Conservation (phyloP, 2,113 vertebrate species). For the Galemys pyrenaicus region DNA sequence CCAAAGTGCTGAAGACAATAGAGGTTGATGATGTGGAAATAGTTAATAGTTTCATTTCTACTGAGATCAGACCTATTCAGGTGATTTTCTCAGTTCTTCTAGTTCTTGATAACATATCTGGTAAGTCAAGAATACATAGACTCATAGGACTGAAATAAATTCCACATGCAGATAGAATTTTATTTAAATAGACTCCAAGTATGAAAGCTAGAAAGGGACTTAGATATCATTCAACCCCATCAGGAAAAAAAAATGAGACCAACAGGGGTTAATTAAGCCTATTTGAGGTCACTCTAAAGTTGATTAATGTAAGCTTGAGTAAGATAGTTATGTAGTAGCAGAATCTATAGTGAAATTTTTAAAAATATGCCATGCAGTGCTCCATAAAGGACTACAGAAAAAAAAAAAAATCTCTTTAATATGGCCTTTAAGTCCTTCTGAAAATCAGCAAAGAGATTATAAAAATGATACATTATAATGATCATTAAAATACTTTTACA, state of each 20-base stretch:
- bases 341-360: neutral
- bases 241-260: slow-evolving; percentile 35
- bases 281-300: slow-evolving; percentile 41
- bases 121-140: neutral
- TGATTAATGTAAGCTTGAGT: slow-evolving; percentile 42
- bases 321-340: slow-evolving; percentile 11
- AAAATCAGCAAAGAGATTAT: slow-evolving; percentile 40
- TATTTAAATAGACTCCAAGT: slow-evolving; percentile 27
- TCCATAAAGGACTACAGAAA: neutral
- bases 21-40: slow-evolving; percentile 51
- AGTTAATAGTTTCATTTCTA: slow-evolving; percentile 63
- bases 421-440: slow-evolving; percentile 1
- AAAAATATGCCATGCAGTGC: slow-evolving; percentile 14
- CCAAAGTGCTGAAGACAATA: slow-evolving; percentile 45
- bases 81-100: neutral
- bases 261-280: slow-evolving; percentile 68
- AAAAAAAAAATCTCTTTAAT: neutral
- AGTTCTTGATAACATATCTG: slow-evolving; percentile 24
- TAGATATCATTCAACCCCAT: slow-evolving; percentile 3
- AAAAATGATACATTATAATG: slow-evolving; percentile 29
- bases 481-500: slow-evolving; percentile 25
- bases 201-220: slow-evolving; percentile 26
- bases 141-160: neutral
- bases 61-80: slow-evolving; percentile 27
- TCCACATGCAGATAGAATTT: neutral